phyloP scores from a whole-genome alignment of 2,888 invertebrate genomes.

The Coelinius sp. region DNA sequence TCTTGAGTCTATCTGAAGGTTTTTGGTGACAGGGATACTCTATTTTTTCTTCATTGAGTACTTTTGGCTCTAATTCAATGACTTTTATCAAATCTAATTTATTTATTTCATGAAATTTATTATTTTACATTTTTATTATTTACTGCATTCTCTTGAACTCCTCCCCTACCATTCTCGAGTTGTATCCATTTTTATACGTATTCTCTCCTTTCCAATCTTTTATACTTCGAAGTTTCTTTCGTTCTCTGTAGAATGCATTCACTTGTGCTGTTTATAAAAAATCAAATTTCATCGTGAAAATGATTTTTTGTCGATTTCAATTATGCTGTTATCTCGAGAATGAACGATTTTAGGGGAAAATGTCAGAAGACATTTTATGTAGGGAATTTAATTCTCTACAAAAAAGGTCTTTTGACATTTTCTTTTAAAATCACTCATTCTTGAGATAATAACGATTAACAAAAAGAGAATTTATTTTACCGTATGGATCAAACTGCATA shows the following conservation, averaged over 20 bases:
- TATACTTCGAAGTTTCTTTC: constrained; percentile 83
- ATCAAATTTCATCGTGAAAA: not conserved
- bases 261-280: constrained; percentile 78
- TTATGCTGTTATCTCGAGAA: not conserved
- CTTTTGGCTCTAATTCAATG: not conserved
- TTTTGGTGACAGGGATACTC: constrained; percentile 18
- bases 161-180: not conserved
- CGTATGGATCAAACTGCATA: constrained; percentile 82
- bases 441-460: not conserved
- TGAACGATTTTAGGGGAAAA: too few relatives aligned
- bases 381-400: too few relatives aligned
- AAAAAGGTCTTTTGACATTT: too few relatives aligned
- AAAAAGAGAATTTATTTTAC: constrained; percentile 69
- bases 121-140: constrained; percentile 3
- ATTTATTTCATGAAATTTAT: not conserved
- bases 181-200: not conserved
- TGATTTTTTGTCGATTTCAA: not conserved
- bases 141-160: not conserved
- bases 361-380: too few relatives aligned
- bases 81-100: not conserved
- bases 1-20: constrained; percentile 2
- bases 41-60: not conserved
- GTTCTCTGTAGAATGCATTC: constrained; percentile 79
- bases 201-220: constrained; percentile 46
- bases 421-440: too few relatives aligned